These are phyloP conservation scores for Sebastes aleutianus DNA, from an alignment of 2,797 vertebrate species.

Conservation along the genomic window DNA sequence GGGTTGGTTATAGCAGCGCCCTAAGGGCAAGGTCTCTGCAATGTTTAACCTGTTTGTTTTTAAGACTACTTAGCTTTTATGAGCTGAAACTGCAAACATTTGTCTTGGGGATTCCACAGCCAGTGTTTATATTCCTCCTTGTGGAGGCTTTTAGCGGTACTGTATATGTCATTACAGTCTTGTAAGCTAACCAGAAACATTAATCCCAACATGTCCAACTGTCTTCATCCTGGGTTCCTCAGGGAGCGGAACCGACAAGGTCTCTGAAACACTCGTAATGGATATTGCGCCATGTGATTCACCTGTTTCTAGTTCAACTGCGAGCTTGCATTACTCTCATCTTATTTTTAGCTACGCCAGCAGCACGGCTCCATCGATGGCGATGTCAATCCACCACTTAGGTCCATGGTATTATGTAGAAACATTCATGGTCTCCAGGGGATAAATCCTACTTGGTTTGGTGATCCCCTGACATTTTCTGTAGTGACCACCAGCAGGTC, in stretches of 20 bases:
- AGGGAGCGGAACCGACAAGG: neutral
- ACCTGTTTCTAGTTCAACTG: neutral
- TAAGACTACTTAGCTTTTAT: conserved; percentile 9
- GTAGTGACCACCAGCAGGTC: neutral
- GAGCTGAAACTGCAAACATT: conserved; percentile 23
- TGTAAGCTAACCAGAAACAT: conserved; percentile 7
- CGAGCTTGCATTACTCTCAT: neutral
- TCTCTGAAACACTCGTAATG: conserved; percentile 26
- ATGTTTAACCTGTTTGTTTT: conserved; percentile 22
- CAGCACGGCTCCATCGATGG: neutral
- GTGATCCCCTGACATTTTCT: neutral
- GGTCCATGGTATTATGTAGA: neutral
- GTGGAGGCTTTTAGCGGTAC: conserved; percentile 35
- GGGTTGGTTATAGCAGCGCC: neutral
- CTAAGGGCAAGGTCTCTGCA: neutral
- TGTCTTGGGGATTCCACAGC: conserved; percentile 13
- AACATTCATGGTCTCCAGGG: neutral
- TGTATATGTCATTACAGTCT: neutral
- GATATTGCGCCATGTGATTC: conserved; percentile 6
- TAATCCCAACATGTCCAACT: neutral
- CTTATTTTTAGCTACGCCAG: neutral
- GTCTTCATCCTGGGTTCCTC: conserved; percentile 7
- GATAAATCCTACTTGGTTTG: neutral
- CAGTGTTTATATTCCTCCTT: conserved; percentile 1
- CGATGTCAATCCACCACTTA: neutral